phyloP scores from a whole-genome alignment of 2,888 invertebrate species.

The Nipponacmea schrenckii region DNA sequence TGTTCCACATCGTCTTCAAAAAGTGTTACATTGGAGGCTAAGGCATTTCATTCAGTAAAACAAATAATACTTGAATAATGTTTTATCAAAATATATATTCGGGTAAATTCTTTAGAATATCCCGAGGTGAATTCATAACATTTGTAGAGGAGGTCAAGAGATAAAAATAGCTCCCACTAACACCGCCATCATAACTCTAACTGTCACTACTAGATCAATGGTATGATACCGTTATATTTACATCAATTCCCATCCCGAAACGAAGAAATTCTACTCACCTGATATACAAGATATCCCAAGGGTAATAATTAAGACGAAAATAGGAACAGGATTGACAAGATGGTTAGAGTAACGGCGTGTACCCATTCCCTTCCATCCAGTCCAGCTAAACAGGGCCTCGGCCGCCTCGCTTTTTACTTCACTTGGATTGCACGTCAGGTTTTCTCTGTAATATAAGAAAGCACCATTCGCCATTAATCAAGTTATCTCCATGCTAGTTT shows the following conservation, averaged over 20 bases:
- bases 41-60: not conserved
- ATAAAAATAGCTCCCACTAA: too few relatives aligned
- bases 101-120: too few relatives aligned
- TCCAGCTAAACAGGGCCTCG: constrained; percentile 27
- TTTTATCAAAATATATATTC: not conserved
- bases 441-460: constrained; percentile 28
- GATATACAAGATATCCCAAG: constrained; percentile 24
- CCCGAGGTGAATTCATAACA: too few relatives aligned
- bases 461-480: constrained; percentile 45
- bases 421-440: constrained; percentile 14
- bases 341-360: constrained; percentile 39
- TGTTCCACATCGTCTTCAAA: too few relatives aligned
- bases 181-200: too few relatives aligned
- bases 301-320: constrained; percentile 22
- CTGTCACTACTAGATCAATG: too few relatives aligned
- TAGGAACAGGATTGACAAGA: constrained; percentile 34
- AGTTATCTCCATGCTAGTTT: constrained; percentile 16
- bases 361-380: constrained; percentile 52
- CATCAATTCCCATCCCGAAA: too few relatives aligned
- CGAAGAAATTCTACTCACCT: constrained; percentile 20
- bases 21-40: not conserved
- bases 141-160: too few relatives aligned
- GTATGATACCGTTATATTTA: too few relatives aligned
- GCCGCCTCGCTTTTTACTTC: constrained; percentile 23
- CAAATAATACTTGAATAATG: constrained; percentile 2